Conservation (phyloP, 2,888 invertebrate genomes). For the Pseudococcus longispinus region DNA sequence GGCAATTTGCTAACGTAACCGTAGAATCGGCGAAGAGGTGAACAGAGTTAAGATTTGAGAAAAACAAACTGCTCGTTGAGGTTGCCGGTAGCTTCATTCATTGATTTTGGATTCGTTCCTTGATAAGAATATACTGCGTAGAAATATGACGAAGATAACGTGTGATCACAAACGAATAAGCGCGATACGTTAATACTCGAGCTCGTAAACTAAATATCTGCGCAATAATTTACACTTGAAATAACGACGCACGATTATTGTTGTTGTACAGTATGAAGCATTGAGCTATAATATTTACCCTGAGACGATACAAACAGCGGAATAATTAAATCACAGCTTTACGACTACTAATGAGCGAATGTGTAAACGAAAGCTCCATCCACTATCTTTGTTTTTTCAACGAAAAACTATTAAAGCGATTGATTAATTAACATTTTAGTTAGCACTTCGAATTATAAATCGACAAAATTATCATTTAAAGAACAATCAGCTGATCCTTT, state of each 20-base stretch:
- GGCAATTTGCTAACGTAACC: background rate
- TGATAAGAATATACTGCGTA: background rate
- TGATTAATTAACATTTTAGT: background rate
- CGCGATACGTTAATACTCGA: background rate
- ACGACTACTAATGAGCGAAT: background rate
- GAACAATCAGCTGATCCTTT: conserved; percentile 22
- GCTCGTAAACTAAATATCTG: background rate
- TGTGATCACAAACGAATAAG: background rate
- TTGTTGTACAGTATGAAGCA: too few relatives aligned
- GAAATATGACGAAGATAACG: background rate
- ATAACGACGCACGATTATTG: too few relatives aligned
- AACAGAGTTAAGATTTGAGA: background rate
- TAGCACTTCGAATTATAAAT: background rate
- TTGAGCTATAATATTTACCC: background rate
- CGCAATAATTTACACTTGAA: background rate
- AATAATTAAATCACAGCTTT: background rate
- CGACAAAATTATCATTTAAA: background rate
- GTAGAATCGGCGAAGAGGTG: background rate
- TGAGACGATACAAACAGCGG: background rate
- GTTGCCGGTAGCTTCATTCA: background rate
- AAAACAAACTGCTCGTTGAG: background rate
- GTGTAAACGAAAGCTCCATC: background rate
- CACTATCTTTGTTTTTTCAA: background rate
- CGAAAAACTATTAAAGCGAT: background rate
- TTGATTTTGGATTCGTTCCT: background rate